Conservation (phyloP, 2,888 invertebrate genomes). For the Panorpa germanica region DNA sequence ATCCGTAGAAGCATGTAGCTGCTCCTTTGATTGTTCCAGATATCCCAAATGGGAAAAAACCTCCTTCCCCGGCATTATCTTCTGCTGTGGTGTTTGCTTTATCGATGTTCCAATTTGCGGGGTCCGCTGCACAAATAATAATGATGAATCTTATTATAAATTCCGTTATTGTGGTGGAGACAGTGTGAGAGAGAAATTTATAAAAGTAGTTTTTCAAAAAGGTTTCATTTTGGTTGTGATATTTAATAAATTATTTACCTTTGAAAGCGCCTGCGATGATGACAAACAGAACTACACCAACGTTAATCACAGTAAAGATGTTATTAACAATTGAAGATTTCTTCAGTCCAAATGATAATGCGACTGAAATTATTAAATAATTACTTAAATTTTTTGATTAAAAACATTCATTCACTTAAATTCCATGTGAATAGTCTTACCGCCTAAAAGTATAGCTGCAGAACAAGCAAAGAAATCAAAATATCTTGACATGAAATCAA, state of each 20-base stretch:
- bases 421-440: no score
- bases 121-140: slow-evolving; percentile 24
- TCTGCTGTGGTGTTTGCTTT: slow-evolving; percentile 22
- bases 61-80: slow-evolving; percentile 46
- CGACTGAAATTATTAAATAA: slow-evolving; percentile 27
- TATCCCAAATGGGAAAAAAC: slow-evolving; percentile 78
- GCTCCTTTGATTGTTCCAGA: slow-evolving; percentile 61
- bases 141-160: no score
- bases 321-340: slow-evolving; percentile 63
- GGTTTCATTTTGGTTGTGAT: not conserved
- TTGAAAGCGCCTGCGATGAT: slow-evolving; percentile 48
- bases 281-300: slow-evolving; percentile 51
- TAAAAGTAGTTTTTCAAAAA: not conserved
- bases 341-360: slow-evolving; percentile 59
- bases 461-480: slow-evolving; percentile 58
- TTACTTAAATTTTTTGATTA: slow-evolving; percentile 10
- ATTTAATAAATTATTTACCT: slow-evolving; percentile 24
- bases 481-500: slow-evolving; percentile 37
- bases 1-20: slow-evolving; percentile 75
- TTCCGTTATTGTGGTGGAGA: no score
- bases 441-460: slow-evolving; percentile 42
- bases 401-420: not conserved
- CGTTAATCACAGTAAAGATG: slow-evolving; percentile 52
- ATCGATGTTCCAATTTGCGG: slow-evolving; percentile 32
- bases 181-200: not conserved